These are phyloP conservation scores for Cremastobaeus sp. DNA, from an alignment of 2,888 invertebrate species.

Conservation along the genomic window DNA sequence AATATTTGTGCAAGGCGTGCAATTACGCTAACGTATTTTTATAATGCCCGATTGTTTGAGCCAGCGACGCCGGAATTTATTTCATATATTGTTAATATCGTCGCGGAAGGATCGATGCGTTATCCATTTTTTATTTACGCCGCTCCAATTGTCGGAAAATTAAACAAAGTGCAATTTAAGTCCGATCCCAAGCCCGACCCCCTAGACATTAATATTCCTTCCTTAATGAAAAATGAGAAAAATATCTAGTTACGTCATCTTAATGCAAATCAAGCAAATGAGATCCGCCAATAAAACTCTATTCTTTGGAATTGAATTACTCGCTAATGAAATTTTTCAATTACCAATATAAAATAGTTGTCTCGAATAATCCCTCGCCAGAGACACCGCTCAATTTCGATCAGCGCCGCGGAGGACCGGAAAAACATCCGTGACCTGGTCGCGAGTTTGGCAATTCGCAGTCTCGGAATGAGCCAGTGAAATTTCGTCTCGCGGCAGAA, in stretches of 20 bases:
- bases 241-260: slow-evolving; percentile 53
- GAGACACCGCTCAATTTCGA: slow-evolving; percentile 28
- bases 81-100: slow-evolving; percentile 16
- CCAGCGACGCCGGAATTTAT: slow-evolving; percentile 13
- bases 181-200: slow-evolving; percentile 27
- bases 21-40: slow-evolving; percentile 42
- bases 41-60: slow-evolving; percentile 34
- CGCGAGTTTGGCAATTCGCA: too few relatives aligned
- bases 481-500: too few relatives aligned
- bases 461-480: too few relatives aligned
- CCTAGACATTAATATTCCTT: slow-evolving; percentile 43
- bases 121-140: slow-evolving; percentile 24
- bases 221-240: slow-evolving; percentile 56
- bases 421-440: too few relatives aligned
- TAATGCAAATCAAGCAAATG: slow-evolving; percentile 49
- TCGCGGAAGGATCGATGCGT: too few relatives aligned
- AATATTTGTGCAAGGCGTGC: slow-evolving; percentile 27
- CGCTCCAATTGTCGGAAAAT: slow-evolving; percentile 44
- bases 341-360: slow-evolving; percentile 42
- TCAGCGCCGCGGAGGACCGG: too few relatives aligned
- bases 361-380: slow-evolving; percentile 43
- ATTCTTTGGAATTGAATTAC: slow-evolving; percentile 43
- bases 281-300: slow-evolving; percentile 49
- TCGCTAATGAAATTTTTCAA: slow-evolving; percentile 51
- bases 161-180: slow-evolving; percentile 55